Evolutionary conservation across 2,113 vertebrate genomes (phyloP), one percentile per base, ranked within the genome.

Genomic region (Pyrgilauda ruficollis): DNA sequence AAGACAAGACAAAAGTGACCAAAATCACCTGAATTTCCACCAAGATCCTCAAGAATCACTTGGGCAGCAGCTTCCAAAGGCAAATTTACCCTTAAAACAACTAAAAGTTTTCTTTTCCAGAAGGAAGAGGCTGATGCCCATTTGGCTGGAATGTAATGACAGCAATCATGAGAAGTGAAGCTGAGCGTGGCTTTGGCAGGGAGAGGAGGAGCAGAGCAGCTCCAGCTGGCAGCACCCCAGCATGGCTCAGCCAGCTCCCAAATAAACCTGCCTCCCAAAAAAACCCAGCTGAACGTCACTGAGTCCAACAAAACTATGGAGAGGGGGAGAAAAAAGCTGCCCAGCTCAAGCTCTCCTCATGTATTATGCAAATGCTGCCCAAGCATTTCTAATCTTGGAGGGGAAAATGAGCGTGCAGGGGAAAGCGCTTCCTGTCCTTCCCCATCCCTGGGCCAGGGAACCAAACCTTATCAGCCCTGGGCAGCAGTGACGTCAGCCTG

Each of bases 161-260:
- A 77, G 95, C 72, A 80, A 92, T 90, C 80, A 72, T 81, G 87
- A 2, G 69, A 94, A 84, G 15, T 70, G 90, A 87, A 81, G 94
- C 84, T 61, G 81, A 93, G 75, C 17, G 8, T 33, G 82, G 87
- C 92, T 93, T 88, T 96, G 94, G 93, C 94, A 96, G 33, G 0
- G 46, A 85, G 30, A 90, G 73, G 70, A 96, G 84, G 44, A 81
- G 84, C 85, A 76, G 77, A 88, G 85, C 87, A 84, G 74, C 58
- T 92, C 77, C 87, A 95, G 80, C 87, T 88, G 69, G 87, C 82
- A 80, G 55, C 72, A 72, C 22, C 52, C 3, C 4, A 0, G 70
- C 0, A 0, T 4, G 30, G 77, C 49, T 74, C 90, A 75, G 73
- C 50, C 52, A 27, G 28, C 64, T 59, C 66, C 79, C 66, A n/a